Conservation (phyloP, 2,113 vertebrate species). For the Leptosomus discolor region DNA sequence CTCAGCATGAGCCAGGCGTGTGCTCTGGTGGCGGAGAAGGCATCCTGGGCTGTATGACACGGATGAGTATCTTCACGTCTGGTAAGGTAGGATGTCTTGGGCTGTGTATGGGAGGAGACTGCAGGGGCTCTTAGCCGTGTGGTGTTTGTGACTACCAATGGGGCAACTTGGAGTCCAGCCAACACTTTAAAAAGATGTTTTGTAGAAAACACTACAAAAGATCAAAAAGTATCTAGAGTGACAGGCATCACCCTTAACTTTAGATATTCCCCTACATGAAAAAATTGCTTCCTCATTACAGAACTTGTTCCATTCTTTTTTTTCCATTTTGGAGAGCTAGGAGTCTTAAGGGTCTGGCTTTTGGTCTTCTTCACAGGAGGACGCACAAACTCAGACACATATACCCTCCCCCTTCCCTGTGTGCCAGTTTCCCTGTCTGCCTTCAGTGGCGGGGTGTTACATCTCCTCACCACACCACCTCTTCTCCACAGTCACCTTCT, state of each 20-base stretch:
- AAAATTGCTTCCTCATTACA: no score
- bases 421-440: not conserved
- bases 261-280: no score
- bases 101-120: not conserved
- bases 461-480: not conserved
- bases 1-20: not conserved
- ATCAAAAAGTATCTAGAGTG: no score
- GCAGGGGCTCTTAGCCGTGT: rapidly evolving
- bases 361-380: no score
- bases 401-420: rapidly evolving
- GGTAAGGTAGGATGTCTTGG: not conserved
- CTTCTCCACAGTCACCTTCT: not conserved
- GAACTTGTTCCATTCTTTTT: no score
- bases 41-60: not conserved
- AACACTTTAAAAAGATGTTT: no score
- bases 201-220: no score
- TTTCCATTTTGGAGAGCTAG: no score
- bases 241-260: no score
- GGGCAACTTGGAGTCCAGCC: not conserved
- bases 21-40: not conserved
- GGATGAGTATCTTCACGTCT: not conserved
- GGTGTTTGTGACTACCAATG: no score
- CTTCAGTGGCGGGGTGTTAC: not conserved
- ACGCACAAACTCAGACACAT: no score
- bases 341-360: no score